Conservation (phyloP, 1,140 invertebrate genomes). For the Drosophila jambulina region DNA sequence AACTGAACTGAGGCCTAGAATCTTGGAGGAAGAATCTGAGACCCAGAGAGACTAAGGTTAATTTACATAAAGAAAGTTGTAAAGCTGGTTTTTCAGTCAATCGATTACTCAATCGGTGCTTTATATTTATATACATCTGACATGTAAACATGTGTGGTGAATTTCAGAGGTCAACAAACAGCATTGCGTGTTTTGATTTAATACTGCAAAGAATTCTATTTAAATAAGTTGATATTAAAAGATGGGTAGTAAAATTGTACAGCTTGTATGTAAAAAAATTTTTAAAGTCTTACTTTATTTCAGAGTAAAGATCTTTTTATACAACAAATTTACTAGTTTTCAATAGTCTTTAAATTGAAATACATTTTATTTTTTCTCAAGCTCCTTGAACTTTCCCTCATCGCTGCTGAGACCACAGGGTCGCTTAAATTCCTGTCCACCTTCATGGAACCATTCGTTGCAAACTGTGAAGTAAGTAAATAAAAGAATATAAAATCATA, state of each 20-base stretch:
- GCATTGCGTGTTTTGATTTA: background rate
- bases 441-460: conserved; percentile 97
- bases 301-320: background rate
- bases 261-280: too few species aligned
- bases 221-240: background rate
- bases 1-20: conserved; percentile 49
- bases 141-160: background rate
- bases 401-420: conserved; percentile 88
- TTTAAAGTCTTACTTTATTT: background rate
- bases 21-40: conserved; percentile 21
- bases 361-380: conserved; percentile 18
- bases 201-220: background rate
- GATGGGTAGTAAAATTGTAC: background rate
- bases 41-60: conserved; percentile 10
- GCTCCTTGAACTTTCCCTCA: conserved; percentile 23
- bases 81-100: conserved; percentile 5
- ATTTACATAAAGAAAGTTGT: conserved; percentile 24
- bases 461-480: conserved; percentile 88
- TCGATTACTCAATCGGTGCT: background rate
- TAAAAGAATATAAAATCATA: conserved; percentile 85
- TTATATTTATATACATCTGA: background rate
- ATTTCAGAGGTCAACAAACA: background rate
- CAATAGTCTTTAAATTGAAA: too few species aligned
- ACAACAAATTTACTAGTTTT: too few species aligned
- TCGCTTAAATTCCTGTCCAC: conserved; percentile 93